These are phyloP conservation scores for Hemithea aestivaria DNA, from an alignment of 2,888 invertebrate genomes.

Conservation along the genomic window DNA sequence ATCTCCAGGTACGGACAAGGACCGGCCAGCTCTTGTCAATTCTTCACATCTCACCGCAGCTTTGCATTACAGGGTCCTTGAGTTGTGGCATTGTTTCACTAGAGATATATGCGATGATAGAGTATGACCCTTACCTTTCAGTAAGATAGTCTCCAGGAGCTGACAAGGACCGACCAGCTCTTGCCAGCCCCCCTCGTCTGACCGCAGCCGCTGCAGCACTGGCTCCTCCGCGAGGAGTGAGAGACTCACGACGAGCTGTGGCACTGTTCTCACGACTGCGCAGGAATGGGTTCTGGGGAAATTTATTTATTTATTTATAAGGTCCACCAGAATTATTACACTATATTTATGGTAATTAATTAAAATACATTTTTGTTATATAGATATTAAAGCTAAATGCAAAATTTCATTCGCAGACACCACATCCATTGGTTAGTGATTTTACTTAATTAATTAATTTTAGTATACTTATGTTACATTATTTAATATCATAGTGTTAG, in stretches of 20 bases:
- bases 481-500: too few relatives aligned
- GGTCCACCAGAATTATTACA: too few relatives aligned
- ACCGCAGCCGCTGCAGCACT: constrained; percentile 18
- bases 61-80: constrained; percentile 29
- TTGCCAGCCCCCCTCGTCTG: constrained; percentile 39
- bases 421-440: too few relatives aligned
- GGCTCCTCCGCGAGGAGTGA: constrained; percentile 27
- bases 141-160: constrained; percentile 69
- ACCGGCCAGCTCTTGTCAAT: constrained; percentile 59
- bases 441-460: too few relatives aligned
- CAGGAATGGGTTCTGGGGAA: constrained; percentile 64
- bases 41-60: constrained; percentile 26
- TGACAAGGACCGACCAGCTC: constrained; percentile 64
- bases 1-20: constrained; percentile 67
- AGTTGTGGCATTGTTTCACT: constrained; percentile 50
- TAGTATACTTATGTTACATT: too few relatives aligned
- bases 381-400: too few relatives aligned
- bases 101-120: too few relatives aligned
- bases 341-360: too few relatives aligned
- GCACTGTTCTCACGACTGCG: constrained; percentile 65
- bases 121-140: constrained; percentile 42
- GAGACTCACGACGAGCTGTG: constrained; percentile 50
- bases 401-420: too few relatives aligned
- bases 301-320: too few relatives aligned
- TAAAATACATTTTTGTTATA: too few relatives aligned